Conservation (phyloP, 2,797 vertebrate species). For the Neoniphon sammara region DNA sequence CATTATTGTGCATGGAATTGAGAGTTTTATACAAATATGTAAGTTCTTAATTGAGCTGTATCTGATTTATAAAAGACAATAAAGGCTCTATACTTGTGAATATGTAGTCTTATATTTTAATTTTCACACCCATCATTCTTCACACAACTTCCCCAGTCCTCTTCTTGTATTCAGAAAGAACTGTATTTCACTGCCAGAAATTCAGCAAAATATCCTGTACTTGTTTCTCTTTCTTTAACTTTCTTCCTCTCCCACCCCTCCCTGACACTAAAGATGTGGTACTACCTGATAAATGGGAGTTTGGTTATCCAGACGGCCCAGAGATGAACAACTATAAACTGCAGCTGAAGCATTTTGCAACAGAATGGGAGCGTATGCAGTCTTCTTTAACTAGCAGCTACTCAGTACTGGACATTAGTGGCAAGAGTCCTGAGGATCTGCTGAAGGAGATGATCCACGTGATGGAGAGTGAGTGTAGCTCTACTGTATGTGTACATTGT, state of each 20-base stretch:
- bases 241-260: background rate
- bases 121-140: too few species aligned
- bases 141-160: too few species aligned
- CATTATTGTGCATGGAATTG: too few species aligned
- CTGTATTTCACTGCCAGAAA: background rate
- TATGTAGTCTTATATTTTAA: too few species aligned
- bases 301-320: constrained; percentile 83
- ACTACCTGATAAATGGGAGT: constrained; percentile 78
- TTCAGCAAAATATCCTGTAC: background rate
- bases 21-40: too few species aligned
- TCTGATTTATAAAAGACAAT: too few species aligned
- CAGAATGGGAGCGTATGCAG: constrained; percentile 82
- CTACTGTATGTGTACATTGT: background rate
- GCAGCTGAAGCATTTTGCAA: constrained; percentile 76
- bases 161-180: too few species aligned
- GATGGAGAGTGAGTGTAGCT: constrained; percentile 88
- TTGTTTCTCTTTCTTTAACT: background rate
- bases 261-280: constrained; percentile 69
- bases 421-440: constrained; percentile 84
- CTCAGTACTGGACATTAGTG: constrained; percentile 81
- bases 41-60: too few species aligned
- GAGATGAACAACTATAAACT: constrained; percentile 85
- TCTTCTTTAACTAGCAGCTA: constrained; percentile 57
- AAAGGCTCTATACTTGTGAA: too few species aligned
- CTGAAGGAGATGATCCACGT: constrained; percentile 81